These are phyloP conservation scores for Cactoblastis cactorum DNA, from an alignment of 2,888 invertebrate genomes.

Conservation along the genomic window DNA sequence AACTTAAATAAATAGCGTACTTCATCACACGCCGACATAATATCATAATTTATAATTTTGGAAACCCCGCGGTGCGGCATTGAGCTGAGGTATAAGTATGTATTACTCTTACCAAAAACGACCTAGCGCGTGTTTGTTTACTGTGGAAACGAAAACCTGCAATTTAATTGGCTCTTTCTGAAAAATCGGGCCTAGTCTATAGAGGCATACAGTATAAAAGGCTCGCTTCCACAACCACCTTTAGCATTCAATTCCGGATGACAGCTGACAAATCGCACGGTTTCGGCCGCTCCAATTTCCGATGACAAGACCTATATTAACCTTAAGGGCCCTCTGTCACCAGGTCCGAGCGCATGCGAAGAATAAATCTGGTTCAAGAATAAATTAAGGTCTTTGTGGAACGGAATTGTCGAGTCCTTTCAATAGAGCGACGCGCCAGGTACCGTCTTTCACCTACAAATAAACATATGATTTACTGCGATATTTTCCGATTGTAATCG, in stretches of 20 bases:
- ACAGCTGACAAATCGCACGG: conserved; percentile 66
- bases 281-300: conserved; percentile 64
- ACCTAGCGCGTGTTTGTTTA: not conserved
- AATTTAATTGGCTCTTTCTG: conserved; percentile 10
- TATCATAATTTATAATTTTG: not conserved
- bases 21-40: not conserved
- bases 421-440: conserved; percentile 42
- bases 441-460: conserved; percentile 41
- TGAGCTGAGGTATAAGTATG: not conserved
- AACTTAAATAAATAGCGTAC: conserved; percentile 7
- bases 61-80: not conserved
- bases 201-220: conserved; percentile 11
- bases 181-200: conserved; percentile 9
- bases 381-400: conserved; percentile 74
- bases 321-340: conserved; percentile 70
- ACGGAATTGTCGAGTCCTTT: conserved; percentile 53
- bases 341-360: conserved; percentile 56
- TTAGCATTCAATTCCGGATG: conserved; percentile 59
- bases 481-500: conserved; percentile 35
- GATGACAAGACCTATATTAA: conserved; percentile 73
- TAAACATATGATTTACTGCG: conserved; percentile 48
- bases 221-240: conserved; percentile 33
- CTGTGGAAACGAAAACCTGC: conserved; percentile 6
- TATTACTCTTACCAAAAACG: not conserved
- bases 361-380: conserved; percentile 73